Evolutionary conservation across 2,888 invertebrate species (phyloP), one percentile per base, ranked within the genome.

Genomic region (Dioctria linearis): DNA sequence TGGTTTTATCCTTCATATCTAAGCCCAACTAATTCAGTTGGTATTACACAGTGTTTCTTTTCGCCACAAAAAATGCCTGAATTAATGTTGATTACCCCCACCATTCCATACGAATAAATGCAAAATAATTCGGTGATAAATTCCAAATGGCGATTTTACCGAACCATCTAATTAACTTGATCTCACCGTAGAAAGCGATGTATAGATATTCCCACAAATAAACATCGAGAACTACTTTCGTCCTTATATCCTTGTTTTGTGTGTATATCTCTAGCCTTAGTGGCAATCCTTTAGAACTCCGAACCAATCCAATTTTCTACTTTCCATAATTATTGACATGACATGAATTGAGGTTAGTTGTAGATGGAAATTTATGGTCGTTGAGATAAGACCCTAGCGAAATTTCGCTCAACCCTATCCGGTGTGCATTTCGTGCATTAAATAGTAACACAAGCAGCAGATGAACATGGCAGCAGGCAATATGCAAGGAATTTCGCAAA

Each of bases 311-410:
- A 76, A 63, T 76, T 76, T 63, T 46, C 54, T 63, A 46, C 63
- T 42, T 75, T 76, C 61, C 63, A 76, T 63, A 76, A 76, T 76
- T 76, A 76, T 76, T 76, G 76, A 76, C 76, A 63, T 76, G 76
- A 76, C 76, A 76, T 76, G 76, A 76, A 76, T 76, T 76, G 76
- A 76, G 76, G 76, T 76, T 76, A 76, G 76, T 76, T 76, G 42
- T 63, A 63, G 76, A 76, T 76, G 76, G 63, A 76, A 76, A 76
- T 76, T 76, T 76, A 76, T 76, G 76, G 76, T 39, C 76, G 39
- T 8, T 5, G 63, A 59, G 76, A 76, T 76, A 76, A 76, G 69
- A 69, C 49, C 37, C 69, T 25, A 4, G 4, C 6, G 2, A 61
- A 39, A 39, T 61, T 37, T 61, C 3, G 39, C n/a, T n/a, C 61